Conservation (phyloP, 1,140 invertebrate species). For the Magallana gigas region DNA sequence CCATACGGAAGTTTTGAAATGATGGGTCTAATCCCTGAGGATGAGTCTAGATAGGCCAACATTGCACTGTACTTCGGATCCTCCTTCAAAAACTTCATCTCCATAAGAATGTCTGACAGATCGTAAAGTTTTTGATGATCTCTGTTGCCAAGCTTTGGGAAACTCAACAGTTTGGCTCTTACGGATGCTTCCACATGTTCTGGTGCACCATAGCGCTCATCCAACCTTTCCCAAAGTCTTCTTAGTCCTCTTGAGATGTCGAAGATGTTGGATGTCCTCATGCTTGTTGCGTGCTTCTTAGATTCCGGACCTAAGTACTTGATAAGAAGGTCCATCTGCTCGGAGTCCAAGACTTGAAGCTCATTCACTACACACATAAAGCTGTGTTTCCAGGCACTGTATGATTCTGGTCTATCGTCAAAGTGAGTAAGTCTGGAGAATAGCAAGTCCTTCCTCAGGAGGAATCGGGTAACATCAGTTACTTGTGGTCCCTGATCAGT, state of each 20-base stretch:
- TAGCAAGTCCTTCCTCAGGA: slow-evolving; percentile 44
- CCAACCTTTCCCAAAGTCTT: too few relatives aligned
- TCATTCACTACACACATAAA: slow-evolving; percentile 48
- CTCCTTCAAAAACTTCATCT: slow-evolving; percentile 51
- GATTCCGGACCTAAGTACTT: slow-evolving; percentile 56
- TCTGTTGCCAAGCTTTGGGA: too few relatives aligned
- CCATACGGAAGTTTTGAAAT: slow-evolving; percentile 47
- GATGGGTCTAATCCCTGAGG: slow-evolving; percentile 48
- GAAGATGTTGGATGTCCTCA: slow-evolving; percentile 44
- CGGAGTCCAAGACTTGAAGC: background rate
- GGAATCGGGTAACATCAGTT: too few relatives aligned
- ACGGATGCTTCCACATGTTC: too few relatives aligned
- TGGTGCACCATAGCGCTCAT: too few relatives aligned
- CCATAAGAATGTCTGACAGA: slow-evolving; percentile 48
- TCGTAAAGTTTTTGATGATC: background rate
- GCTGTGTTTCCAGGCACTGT: slow-evolving; percentile 43
- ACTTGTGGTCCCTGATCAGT: too few relatives aligned
- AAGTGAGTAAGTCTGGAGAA: slow-evolving; percentile 46
- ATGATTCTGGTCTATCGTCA: slow-evolving; percentile 44
- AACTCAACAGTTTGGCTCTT: too few relatives aligned
- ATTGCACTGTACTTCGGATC: slow-evolving; percentile 40
- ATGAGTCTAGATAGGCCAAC: slow-evolving; percentile 54
- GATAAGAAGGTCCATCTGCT: slow-evolving; percentile 58
- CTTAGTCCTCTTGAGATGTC: too few relatives aligned
- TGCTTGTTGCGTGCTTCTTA: slow-evolving; percentile 42